Conservation (phyloP, 2,888 invertebrate genomes). For the Candidula unifasciata region DNA sequence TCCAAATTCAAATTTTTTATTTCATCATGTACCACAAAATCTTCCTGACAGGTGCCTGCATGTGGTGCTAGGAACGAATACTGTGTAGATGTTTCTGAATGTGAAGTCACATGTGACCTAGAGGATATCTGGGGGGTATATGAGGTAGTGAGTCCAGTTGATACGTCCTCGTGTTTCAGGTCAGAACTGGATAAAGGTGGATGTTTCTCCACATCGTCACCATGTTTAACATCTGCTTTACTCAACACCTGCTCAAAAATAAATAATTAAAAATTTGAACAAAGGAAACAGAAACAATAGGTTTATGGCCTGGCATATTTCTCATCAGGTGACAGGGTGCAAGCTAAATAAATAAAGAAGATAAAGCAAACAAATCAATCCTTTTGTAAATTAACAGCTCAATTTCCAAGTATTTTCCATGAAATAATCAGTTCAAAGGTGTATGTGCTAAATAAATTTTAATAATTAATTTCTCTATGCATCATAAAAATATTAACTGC, state of each 20-base stretch:
- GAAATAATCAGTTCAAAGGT: too few species aligned
- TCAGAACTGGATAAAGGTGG: conserved; percentile 48
- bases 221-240: background rate
- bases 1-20: background rate
- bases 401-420: too few species aligned
- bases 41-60: background rate
- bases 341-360: too few species aligned
- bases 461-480: too few species aligned
- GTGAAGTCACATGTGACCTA: conserved; percentile 46
- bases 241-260: conserved; percentile 3
- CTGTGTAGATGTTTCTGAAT: conserved; percentile 46
- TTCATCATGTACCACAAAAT: background rate
- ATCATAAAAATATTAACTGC: too few species aligned
- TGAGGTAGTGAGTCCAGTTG: conserved; percentile 18
- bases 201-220: conserved; percentile 6
- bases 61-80: conserved; percentile 49
- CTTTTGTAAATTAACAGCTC: too few species aligned
- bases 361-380: too few species aligned
- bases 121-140: conserved; percentile 35
- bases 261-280: background rate
- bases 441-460: too few species aligned
- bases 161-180: conserved; percentile 22
- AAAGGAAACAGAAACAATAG: too few species aligned
- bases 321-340: too few species aligned
- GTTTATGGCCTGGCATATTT: too few species aligned